Conservation (phyloP, 2,888 invertebrate genomes). For the Protonemura montana region DNA sequence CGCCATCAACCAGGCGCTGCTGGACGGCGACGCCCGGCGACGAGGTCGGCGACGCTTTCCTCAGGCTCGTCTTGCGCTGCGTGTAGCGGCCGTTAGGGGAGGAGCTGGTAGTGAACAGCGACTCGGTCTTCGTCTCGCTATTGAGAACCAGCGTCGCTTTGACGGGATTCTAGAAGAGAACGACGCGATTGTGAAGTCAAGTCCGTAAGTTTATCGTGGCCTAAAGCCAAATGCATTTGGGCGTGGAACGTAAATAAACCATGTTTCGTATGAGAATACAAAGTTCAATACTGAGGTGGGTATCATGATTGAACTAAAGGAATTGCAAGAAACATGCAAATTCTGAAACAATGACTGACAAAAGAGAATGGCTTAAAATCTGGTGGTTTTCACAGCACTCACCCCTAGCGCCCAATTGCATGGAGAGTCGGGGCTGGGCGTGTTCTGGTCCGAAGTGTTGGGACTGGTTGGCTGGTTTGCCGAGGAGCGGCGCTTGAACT, state of each 20-base stretch:
- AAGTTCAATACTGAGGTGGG: too few species aligned
- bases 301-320: too few species aligned
- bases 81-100: conserved; percentile 52
- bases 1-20: conserved; percentile 46
- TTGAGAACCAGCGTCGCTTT: conserved; percentile 47
- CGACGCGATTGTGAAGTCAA: too few species aligned
- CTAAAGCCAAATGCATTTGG: too few species aligned
- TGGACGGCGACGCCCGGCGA: conserved; percentile 40
- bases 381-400: too few species aligned
- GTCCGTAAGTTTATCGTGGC: too few species aligned
- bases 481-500: conserved; percentile 56
- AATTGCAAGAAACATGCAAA: too few species aligned
- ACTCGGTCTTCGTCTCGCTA: conserved; percentile 44
- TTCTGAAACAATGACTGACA: too few species aligned
- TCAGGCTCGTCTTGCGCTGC: conserved; percentile 65
- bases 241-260: too few species aligned
- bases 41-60: conserved; percentile 53
- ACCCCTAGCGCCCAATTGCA: conserved; percentile 49
- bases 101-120: conserved; percentile 41
- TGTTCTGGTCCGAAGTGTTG: conserved; percentile 59
- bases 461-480: conserved; percentile 57
- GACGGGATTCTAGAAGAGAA: conserved; percentile 44
- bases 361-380: too few species aligned
- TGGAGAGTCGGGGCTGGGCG: conserved; percentile 60
- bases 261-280: too few species aligned